Evolutionary conservation across 2,797 vertebrate species (phyloP).

Genomic region (Lithobates pipiens): DNA sequence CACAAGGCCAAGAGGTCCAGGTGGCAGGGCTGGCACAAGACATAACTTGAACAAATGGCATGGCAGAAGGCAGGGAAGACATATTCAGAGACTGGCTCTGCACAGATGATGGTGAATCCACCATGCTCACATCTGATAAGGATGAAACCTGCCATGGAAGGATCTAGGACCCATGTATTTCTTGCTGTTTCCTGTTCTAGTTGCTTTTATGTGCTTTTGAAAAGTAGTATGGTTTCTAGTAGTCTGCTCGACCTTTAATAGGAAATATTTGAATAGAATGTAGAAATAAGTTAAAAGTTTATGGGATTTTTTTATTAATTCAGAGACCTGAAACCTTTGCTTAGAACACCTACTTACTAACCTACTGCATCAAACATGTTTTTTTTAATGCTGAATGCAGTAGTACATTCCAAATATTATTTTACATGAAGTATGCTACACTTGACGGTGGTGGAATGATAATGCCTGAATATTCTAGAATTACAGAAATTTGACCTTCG

Average conservation of each 20-base stretch:
- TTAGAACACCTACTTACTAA: neutral
- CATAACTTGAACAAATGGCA: conserved; percentile 58
- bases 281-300: too few relatives aligned
- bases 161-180: neutral
- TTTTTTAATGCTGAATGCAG: neutral
- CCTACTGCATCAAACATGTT: neutral
- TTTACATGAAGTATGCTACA: neutral
- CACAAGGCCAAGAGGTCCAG: conserved; percentile 76
- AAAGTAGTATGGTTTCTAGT: neutral
- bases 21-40: conserved; percentile 73
- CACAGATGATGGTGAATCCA: conserved; percentile 43
- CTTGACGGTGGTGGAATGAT: neutral
- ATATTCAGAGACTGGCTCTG: conserved; percentile 26
- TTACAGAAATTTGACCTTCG: neutral
- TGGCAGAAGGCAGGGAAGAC: conserved; percentile 56
- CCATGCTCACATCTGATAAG: neutral
- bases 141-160: neutral
- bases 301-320: neutral
- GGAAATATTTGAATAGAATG: neutral
- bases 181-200: neutral
- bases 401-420: neutral
- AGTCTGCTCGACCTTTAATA: neutral
- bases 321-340: neutral
- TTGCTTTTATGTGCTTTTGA: neutral
- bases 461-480: neutral